phyloP scores from a whole-genome alignment of 1,140 invertebrate species.

The Solenopsis invicta region DNA sequence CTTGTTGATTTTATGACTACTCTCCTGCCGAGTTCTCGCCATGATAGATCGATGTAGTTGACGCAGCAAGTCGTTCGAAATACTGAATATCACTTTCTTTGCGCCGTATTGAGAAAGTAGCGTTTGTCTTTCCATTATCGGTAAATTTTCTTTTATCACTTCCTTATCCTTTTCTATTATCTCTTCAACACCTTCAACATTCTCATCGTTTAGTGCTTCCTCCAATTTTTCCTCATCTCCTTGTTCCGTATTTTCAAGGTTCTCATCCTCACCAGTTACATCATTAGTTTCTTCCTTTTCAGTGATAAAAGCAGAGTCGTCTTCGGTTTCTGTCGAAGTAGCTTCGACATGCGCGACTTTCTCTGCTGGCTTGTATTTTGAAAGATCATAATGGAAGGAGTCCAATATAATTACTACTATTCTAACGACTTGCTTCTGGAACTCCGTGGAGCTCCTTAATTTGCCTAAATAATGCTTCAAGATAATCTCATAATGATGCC shows the following conservation, averaged over 20 bases:
- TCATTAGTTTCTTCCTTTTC: conserved; percentile 79
- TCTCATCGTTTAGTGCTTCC: conserved; percentile 78
- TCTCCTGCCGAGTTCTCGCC: conserved; percentile 91
- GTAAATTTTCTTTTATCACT: conserved; percentile 71
- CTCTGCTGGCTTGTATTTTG: conserved; percentile 84
- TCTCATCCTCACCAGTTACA: conserved; percentile 77
- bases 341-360: conserved; percentile 63
- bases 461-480: conserved; percentile 93
- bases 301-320: background rate
- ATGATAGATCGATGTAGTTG: conserved; percentile 91
- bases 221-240: conserved; percentile 79
- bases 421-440: conserved; percentile 94
- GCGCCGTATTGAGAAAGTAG: conserved; percentile 91
- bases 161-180: conserved; percentile 74
- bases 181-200: conserved; percentile 69
- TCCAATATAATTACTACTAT: conserved; percentile 95
- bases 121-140: conserved; percentile 88
- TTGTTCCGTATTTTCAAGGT: conserved; percentile 74
- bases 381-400: conserved; percentile 97
- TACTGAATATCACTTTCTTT: conserved; percentile 90
- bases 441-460: conserved; percentile 90
- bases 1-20: conserved; percentile 93
- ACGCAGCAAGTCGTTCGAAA: conserved; percentile 88
- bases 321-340: background rate
- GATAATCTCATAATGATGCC: conserved; percentile 94